Percentiles rank a stretch among this genome's conserved stretches.
Evolutionary conservation across 2,797 vertebrate species (phyloP).

Genomic region (Kryptopterus vitreolus): DNA sequence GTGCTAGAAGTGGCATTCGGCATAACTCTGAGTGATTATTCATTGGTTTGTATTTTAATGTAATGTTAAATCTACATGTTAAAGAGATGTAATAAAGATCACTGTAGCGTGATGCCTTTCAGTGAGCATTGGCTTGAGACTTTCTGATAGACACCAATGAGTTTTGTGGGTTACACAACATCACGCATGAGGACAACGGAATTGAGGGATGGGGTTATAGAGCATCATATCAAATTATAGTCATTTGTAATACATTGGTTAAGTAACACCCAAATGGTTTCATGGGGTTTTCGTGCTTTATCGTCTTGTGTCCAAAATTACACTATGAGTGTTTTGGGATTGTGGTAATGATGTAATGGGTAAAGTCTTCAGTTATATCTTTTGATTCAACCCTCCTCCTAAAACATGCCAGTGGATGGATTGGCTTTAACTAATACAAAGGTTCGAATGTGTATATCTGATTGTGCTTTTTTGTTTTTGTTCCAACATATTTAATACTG

Average conservation of each 20-base stretch:
- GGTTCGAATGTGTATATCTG: not conserved
- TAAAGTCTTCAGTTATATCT: no score
- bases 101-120: conserved; percentile 14
- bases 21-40: conserved; percentile 11
- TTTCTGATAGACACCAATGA: conserved; percentile 1
- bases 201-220: not conserved
- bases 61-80: conserved; percentile 5
- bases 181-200: not conserved
- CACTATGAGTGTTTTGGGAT: not conserved
- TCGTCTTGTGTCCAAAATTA: not conserved
- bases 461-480: no score
- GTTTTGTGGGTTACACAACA: not conserved
- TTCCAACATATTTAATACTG: no score
- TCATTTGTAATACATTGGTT: not conserved
- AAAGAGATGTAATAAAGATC: not conserved
- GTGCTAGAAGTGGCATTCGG: not conserved
- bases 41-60: conserved; percentile 18
- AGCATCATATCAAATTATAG: not conserved
- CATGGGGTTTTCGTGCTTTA: not conserved
- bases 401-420: not conserved
- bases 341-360: not conserved
- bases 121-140: not conserved
- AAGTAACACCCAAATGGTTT: not conserved
- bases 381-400: not conserved
- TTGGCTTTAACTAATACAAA: not conserved